These are phyloP conservation scores for Phylloscopus collybita DNA, from an alignment of 2,797 vertebrate genomes.

Conservation along the genomic window DNA sequence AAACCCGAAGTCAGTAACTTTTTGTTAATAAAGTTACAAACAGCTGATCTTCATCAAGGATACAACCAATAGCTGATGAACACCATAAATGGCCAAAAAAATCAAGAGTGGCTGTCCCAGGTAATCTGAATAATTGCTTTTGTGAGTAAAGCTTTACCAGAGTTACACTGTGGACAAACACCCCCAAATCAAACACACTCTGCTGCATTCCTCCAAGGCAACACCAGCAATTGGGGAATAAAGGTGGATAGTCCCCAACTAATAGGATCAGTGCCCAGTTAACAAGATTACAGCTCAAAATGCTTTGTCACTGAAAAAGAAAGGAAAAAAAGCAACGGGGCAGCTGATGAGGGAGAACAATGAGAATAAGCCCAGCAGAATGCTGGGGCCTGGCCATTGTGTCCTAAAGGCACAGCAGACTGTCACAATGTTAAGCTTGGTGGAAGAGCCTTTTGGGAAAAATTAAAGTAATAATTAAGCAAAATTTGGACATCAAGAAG, in stretches of 20 bases:
- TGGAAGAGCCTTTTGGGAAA: not conserved
- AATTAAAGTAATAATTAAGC: not conserved
- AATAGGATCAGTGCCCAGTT: constrained; percentile 36
- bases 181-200: not conserved
- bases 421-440: not conserved
- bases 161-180: not conserved
- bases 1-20: not conserved
- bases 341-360: constrained; percentile 51
- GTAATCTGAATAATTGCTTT: not conserved
- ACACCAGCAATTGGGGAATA: not conserved
- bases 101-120: not conserved
- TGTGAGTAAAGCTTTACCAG: not conserved
- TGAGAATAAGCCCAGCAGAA: constrained; percentile 35
- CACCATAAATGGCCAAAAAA: not conserved
- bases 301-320: constrained; percentile 34
- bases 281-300: constrained; percentile 46
- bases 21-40: not conserved
- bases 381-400: not conserved
- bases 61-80: not conserved
- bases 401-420: constrained; percentile 13
- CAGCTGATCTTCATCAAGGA: not conserved
- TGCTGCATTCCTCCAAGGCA: not conserved
- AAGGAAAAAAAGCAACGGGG: not conserved
- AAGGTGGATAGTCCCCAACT: not conserved
- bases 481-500: not conserved